Evolutionary conservation across 2,888 invertebrate species (phyloP).

Genomic region (Hesperia comma): DNA sequence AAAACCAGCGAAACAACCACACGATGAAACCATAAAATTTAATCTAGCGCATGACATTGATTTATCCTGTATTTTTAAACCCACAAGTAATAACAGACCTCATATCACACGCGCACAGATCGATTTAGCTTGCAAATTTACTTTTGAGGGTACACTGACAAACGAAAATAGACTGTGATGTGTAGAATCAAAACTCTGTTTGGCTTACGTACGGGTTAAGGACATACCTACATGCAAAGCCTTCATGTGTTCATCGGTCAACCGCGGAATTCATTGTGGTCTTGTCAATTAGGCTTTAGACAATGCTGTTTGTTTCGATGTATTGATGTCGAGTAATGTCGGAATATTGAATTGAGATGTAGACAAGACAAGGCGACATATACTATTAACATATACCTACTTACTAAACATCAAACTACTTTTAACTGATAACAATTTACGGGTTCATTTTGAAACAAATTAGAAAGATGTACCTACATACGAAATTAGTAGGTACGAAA

Average conservation of each 20-base stretch:
- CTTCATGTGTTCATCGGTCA: slow-evolving; percentile 39
- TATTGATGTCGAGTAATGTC: slow-evolving; percentile 6
- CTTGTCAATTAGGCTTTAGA: slow-evolving; percentile 42
- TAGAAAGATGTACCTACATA: no score
- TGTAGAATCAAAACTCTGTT: slow-evolving; percentile 7
- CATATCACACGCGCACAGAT: slow-evolving; percentile 28
- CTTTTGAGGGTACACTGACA: slow-evolving; percentile 5
- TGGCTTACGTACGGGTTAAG: slow-evolving; percentile 8
- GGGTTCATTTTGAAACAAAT: no score
- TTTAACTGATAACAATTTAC: no score
- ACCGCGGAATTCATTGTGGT: slow-evolving; percentile 47
- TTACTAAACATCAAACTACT: no score
- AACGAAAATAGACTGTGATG: slow-evolving; percentile 13
- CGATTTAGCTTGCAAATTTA: slow-evolving; percentile 25
- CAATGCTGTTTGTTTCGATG: slow-evolving; percentile 22
- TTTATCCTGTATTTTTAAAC: slow-evolving; percentile 13
- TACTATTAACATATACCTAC: no score
- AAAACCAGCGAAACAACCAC: slow-evolving; percentile 21
- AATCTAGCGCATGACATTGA: slow-evolving; percentile 31
- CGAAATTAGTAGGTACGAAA: no score
- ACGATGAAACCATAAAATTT: slow-evolving; percentile 24
- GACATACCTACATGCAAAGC: slow-evolving; percentile 23
- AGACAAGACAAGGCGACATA: background rate
- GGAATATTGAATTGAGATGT: background rate
- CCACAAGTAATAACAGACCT: slow-evolving; percentile 30